Conservation (phyloP, 2,797 vertebrate species). For the Rhabdomys pumilio region DNA sequence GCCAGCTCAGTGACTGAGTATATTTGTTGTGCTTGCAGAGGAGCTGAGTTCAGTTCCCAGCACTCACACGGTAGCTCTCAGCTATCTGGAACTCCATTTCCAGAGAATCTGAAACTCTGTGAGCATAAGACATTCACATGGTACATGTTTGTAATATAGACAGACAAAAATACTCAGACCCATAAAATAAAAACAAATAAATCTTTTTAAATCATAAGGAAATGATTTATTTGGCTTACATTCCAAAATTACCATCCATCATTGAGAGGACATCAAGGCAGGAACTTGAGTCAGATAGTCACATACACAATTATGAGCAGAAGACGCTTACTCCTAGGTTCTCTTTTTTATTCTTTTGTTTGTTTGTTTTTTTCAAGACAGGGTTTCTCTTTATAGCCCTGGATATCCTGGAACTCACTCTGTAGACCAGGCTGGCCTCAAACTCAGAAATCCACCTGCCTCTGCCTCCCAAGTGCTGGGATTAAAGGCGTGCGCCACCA, state of each 20-base stretch:
- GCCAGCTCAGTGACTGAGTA: too few species aligned
- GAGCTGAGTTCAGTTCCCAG: not conserved
- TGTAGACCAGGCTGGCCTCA: too few species aligned
- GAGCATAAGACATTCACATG: not conserved
- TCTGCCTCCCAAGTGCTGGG: too few species aligned
- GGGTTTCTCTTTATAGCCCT: too few species aligned
- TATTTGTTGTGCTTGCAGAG: not conserved
- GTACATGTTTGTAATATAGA: too few species aligned
- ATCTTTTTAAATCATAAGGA: too few species aligned
- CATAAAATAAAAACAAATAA: not conserved
- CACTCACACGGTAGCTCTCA: not conserved
- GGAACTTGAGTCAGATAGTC: not conserved
- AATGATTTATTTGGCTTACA: not conserved
- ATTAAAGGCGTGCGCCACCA: too few species aligned
- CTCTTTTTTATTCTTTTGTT: too few species aligned
- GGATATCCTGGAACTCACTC: too few species aligned
- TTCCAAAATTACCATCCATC: not conserved
- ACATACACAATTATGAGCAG: not conserved
- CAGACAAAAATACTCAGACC: not conserved
- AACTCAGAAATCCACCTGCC: too few species aligned
- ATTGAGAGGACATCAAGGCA: not conserved
- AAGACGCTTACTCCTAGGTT: too few species aligned
- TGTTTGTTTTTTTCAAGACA: too few species aligned
- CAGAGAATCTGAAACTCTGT: not conserved
- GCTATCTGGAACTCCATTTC: not conserved